Evolutionary conservation across 2,888 invertebrate genomes (phyloP), one percentile per base, ranked within the genome.

Genomic region (Cyclophora albipunctata): DNA sequence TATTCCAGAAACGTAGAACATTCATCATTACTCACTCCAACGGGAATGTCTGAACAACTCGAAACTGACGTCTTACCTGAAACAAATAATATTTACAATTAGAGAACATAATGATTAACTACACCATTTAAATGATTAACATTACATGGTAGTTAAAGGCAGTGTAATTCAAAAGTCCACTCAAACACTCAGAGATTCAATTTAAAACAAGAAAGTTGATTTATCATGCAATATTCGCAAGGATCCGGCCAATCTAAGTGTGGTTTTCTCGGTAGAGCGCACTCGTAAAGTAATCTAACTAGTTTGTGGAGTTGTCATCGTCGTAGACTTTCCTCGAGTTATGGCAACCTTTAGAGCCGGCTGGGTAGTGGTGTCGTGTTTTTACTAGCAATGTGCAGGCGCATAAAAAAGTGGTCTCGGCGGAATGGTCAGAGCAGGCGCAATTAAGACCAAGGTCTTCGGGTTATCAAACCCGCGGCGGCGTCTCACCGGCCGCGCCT

Each of bases 381-480:
- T 81, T 83, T 83, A 81, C 84, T 84, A 84, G 85, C 81, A 82
- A 85, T 87, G 82, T 83, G 88, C 88, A 86, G 80, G 84, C 83
- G 78, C 78, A 87, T 86, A 87, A 87, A 61, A 87, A 87, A 87
- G 84, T 82, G 81, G 86, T 77, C 85, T 71, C 78, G 77, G 77
- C 76, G 77, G 83, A 87, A 82, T 85, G 84, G 85, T 81, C 83
- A 77, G 82, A 81, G 81, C 81, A 78, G 81, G 80, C 84, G 86
- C 87, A 88, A 88, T 88, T 88, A 88, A 87, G 87, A 86, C 86
- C 87, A 88, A 88, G 88, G 88, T 88, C 88, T 86, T 73, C 87
- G 78, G 88, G 88, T 88, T 88, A 88, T 88, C 88, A 87, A 88
- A 88, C 88, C 75, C 87, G 81, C 76, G 84, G 73, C 81, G 80